Percentiles rank a stretch among this genome's conserved stretches.
Evolutionary conservation across 2,113 vertebrate genomes (phyloP).

Genomic region (Nothocercus nigrocapillus): DNA sequence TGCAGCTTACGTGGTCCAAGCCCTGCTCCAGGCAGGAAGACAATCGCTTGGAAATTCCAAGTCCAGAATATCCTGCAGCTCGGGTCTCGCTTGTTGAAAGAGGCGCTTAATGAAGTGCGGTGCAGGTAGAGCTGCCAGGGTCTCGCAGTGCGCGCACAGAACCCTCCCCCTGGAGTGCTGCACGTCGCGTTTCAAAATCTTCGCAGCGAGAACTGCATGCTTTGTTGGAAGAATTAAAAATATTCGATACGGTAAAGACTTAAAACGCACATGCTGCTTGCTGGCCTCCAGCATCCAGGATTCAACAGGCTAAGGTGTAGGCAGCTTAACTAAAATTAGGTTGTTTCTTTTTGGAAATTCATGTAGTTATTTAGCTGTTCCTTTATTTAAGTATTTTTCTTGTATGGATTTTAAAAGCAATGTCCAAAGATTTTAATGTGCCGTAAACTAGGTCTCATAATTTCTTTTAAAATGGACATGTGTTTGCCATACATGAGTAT

Average conservation of each 20-base stretch:
- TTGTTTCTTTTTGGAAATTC: neutral
- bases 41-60: neutral
- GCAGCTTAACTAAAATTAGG: neutral
- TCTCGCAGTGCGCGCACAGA: rapidly evolving
- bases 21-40: neutral
- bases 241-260: neutral
- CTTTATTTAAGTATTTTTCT: neutral
- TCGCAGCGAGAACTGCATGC: neutral
- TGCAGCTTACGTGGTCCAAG: neutral
- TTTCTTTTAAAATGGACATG: neutral
- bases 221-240: neutral
- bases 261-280: neutral
- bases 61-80: neutral
- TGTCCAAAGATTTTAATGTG: neutral
- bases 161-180: neutral
- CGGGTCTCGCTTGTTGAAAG: neutral
- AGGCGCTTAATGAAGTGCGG: neutral
- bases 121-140: neutral
- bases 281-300: neutral
- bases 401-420: neutral
- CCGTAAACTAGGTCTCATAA: neutral
- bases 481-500: neutral
- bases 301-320: neutral
- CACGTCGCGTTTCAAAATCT: neutral
- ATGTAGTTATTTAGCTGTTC: neutral